Conservation (phyloP, 2,888 invertebrate species). For the Actias luna region DNA sequence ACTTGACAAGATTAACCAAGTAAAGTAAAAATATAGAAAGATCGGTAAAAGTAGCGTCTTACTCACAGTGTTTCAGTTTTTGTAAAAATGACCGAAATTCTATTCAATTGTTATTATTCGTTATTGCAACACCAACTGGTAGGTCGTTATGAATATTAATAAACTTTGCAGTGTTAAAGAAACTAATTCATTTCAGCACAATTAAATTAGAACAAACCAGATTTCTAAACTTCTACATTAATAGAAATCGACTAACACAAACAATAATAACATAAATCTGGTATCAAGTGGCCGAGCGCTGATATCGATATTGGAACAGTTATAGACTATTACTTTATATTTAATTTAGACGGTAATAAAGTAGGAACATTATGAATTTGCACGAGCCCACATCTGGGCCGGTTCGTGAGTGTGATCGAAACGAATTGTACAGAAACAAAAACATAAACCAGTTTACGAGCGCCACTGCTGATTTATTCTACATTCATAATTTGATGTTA, state of each 20-base stretch:
- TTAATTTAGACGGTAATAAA: constrained; percentile 47
- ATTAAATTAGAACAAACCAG: constrained; percentile 9
- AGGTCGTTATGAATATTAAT: not conserved
- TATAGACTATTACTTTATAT: constrained; percentile 44
- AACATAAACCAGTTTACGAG: constrained; percentile 79
- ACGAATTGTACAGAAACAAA: constrained; percentile 64
- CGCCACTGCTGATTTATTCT: constrained; percentile 77
- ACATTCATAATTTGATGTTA: constrained; percentile 80
- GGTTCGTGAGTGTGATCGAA: constrained; percentile 70
- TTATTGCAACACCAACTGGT: not conserved
- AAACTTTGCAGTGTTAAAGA: not conserved
- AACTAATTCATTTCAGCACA: not conserved
- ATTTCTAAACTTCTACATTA: constrained; percentile 7
- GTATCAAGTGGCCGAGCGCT: constrained; percentile 12
- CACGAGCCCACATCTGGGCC: constrained; percentile 67
- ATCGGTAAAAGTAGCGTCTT: not conserved
- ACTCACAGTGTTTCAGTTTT: no score
- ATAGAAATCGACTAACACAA: not conserved
- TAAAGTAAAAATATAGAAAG: not conserved
- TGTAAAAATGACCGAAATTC: no score
- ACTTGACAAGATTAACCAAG: not conserved
- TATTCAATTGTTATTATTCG: not conserved
- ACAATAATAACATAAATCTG: constrained; percentile 14
- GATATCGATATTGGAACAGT: constrained; percentile 18
- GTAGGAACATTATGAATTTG: constrained; percentile 55